phyloP scores from a whole-genome alignment of 2,797 vertebrate genomes.

The Clarias platycephalus region DNA sequence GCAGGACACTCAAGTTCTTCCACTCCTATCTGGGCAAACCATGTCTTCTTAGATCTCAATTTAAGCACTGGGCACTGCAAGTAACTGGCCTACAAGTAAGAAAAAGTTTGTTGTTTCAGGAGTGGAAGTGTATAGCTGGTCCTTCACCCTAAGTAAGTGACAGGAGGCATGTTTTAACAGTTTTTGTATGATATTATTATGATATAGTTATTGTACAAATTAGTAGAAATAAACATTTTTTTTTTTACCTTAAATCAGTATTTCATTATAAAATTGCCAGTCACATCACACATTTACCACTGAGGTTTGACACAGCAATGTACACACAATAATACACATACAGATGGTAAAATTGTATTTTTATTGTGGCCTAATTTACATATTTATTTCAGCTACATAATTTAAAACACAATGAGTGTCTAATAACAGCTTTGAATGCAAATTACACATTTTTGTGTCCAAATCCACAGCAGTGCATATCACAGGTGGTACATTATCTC shows the following conservation, averaged over 20 bases:
- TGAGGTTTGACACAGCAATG: not conserved
- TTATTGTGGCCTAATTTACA: slow-evolving; percentile 38
- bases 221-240: not conserved
- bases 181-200: not conserved
- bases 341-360: slow-evolving; percentile 16
- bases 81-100: not conserved
- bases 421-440: slow-evolving; percentile 4
- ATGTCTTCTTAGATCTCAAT: not conserved
- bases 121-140: not conserved
- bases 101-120: not conserved
- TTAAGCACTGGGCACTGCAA: not conserved
- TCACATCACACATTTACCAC: not conserved
- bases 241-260: not conserved
- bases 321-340: slow-evolving; percentile 47
- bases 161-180: not conserved
- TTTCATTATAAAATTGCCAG: not conserved
- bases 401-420: not conserved
- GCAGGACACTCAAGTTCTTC: not conserved
- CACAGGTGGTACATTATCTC: not conserved
- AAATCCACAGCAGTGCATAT: slow-evolving; percentile 1
- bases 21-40: not conserved
- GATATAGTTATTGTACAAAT: no score
- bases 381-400: not conserved
- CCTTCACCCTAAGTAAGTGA: not conserved
- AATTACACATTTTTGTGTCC: not conserved